Base-by-base conservation (phyloP, 2,888 invertebrate species). In the Plebejus anna region DNA sequence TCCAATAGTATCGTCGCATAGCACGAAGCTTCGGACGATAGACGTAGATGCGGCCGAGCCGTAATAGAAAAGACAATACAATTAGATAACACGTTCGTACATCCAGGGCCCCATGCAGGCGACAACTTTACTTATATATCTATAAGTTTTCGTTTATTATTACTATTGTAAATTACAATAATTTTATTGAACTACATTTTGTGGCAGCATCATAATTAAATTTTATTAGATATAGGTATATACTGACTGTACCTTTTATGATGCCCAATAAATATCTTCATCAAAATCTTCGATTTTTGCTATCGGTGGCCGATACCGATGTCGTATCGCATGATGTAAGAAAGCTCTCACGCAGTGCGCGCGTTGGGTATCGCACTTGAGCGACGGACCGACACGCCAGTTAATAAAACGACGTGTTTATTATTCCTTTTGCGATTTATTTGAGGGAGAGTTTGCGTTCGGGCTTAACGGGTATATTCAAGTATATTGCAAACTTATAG, bases 341-440 rank as follows among this genome's bases (percentile, higher is more conserved):
- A 16, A 6, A 4, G 61, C 28, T 61, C 66, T 66, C 66, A 13
- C 66, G 32, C 88, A 85, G 84, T 55, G 55, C 82, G 84, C 81
- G 80, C 82, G 61, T 22, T 22, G 61, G 61, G 32, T 66, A 66
- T 32, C 66, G 66, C 32, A 32, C 66, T 75, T 76, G 76, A 73
- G 76, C 59, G 70, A 75, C 36, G 32, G 66, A 66, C 66, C 66
- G 66, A 32, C 66, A 66, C 66, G 66, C 32, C 66, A 32, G 66
- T 66, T 66, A 66, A 66, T 66, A 66, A 66, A 66, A 66, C 66
- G 66, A 66, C 32, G 66, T 66, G 66, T 66, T 66, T 66, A 66
- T 66, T 66, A 66, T 66, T 66, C 66, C 66, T 13, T 66, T 66
- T 66, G 66, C 66, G 66, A 66, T 66, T 66, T 66, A 66, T 66